These are phyloP conservation scores for Pyrrhosoma nymphula DNA, from an alignment of 2,888 invertebrate species.

Conservation along the genomic window DNA sequence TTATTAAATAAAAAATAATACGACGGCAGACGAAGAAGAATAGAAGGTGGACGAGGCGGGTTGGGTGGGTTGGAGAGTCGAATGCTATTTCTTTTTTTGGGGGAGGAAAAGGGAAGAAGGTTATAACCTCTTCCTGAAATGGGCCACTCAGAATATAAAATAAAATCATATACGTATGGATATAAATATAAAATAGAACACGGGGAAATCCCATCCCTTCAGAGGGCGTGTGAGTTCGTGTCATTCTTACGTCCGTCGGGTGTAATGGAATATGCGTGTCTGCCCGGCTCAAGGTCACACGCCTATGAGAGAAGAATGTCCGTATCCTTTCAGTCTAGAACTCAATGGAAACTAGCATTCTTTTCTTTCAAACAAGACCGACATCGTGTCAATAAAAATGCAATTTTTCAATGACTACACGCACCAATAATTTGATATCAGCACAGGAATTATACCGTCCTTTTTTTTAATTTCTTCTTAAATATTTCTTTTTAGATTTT, in stretches of 20 bases:
- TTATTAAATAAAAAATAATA: constrained; percentile 28
- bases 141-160: not conserved
- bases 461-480: not conserved
- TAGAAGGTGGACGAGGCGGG: not conserved
- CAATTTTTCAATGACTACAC: not conserved
- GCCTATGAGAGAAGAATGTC: not conserved
- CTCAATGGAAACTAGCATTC: not conserved
- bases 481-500: not conserved
- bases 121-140: not conserved
- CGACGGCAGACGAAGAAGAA: not conserved
- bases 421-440: not conserved
- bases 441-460: too few species aligned
- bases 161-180: not conserved
- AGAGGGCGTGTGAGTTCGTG: constrained; percentile 7
- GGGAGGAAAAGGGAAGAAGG: not conserved
- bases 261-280: constrained; percentile 9
- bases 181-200: not conserved
- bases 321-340: not conserved
- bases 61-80: not conserved
- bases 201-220: constrained; percentile 10
- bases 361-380: too few species aligned
- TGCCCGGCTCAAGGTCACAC: not conserved
- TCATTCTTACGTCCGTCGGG: not conserved
- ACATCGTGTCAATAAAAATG: not conserved
- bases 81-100: not conserved